Conservation (phyloP, 2,113 vertebrate species). For the Agapornis roseicollis region DNA sequence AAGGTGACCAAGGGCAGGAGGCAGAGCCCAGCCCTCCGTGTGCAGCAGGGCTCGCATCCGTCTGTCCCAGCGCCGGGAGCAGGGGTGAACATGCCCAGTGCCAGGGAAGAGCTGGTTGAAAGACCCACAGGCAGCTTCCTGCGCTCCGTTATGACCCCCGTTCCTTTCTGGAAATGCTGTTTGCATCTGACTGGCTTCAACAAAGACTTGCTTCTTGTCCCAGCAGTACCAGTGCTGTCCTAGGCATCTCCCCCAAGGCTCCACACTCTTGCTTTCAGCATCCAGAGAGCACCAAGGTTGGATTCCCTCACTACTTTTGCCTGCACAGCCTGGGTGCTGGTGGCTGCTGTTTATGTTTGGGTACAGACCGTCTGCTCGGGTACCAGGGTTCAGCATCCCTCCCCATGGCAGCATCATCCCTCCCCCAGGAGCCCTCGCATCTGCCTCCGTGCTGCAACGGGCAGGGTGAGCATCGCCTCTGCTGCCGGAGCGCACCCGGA, state of each 20-base stretch:
- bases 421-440: neutral
- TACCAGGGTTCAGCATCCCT: neutral
- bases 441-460: neutral
- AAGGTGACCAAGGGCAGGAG: neutral
- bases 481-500: fast-evolving
- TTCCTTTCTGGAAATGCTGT: neutral
- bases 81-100: neutral
- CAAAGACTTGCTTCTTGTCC: no score
- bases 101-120: neutral
- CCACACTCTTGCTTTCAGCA: fast-evolving
- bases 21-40: neutral
- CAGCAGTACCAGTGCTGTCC: neutral
- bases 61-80: neutral
- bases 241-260: neutral
- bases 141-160: fast-evolving
- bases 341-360: fast-evolving
- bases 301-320: neutral
- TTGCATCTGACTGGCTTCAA: neutral
- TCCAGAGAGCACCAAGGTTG: neutral
- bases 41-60: neutral
- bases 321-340: fast-evolving
- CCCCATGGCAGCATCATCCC: neutral
- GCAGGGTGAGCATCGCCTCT: neutral
- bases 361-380: fast-evolving
- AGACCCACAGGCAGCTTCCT: neutral